These are phyloP conservation scores for Acanthurus tractus DNA, from an alignment of 2,797 vertebrate genomes.

Conservation along the genomic window DNA sequence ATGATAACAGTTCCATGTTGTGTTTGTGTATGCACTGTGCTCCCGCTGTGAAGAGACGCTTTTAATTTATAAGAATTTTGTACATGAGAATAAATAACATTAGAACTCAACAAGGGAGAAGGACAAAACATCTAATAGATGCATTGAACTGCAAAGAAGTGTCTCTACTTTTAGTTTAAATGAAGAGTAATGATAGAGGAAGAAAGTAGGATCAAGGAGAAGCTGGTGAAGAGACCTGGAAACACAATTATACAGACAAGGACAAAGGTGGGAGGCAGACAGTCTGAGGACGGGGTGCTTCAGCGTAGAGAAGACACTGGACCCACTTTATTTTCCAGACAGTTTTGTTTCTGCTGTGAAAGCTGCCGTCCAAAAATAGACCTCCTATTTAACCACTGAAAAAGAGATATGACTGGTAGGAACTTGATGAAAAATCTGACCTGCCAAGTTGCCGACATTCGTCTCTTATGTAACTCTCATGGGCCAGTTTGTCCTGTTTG, in stretches of 20 bases:
- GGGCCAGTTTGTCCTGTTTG: constrained; percentile 43
- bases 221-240: neutral
- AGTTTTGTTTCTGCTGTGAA: constrained; percentile 57
- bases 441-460: constrained; percentile 37
- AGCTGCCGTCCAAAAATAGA: constrained; percentile 55
- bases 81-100: neutral
- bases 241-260: constrained; percentile 6
- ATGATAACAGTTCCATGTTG: neutral
- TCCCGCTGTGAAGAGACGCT: constrained; percentile 10
- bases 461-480: constrained; percentile 49
- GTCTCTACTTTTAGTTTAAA: neutral
- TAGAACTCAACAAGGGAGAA: neutral
- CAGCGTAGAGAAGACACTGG: constrained; percentile 18
- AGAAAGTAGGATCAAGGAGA: neutral
- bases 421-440: constrained; percentile 45
- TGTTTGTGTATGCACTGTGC: constrained; percentile 7
- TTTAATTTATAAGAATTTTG: neutral
- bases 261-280: constrained; percentile 15
- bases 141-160: neutral
- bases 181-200: neutral
- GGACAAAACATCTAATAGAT: neutral
- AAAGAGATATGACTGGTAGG: constrained; percentile 38
- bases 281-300: constrained; percentile 1
- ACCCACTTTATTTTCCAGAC: constrained; percentile 48
- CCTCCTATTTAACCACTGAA: constrained; percentile 28